Base-by-base conservation (phyloP, 2,888 invertebrate genomes). In the Sminthurinus aureus region DNA sequence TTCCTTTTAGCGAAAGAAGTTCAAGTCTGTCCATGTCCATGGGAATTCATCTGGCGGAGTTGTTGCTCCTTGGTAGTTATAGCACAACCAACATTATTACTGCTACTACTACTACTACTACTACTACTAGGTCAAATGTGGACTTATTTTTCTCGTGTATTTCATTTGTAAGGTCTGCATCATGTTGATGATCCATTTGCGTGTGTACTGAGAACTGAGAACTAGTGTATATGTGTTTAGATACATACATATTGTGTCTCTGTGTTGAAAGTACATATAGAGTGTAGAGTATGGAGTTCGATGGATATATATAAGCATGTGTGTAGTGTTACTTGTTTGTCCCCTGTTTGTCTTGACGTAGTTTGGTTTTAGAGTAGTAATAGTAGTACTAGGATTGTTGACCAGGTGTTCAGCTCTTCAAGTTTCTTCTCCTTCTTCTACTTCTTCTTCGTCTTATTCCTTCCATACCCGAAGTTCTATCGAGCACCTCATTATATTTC, bases 381-480 rank as follows among this genome's bases (percentile, higher is more conserved):
- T 76, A 76, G 69, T 26, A 38, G n/a, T n/a, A 79, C 12, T 38
- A 24, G 81, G 81, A 81, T 81, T 81, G n/a, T n/a, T n/a, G 81
- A 82, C 82, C 82, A 82, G 82, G 82, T 82, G 82, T 82, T 82
- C 82, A 82, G 64, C 82, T 82, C 38, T 38, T 38, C 82, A 76
- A 82, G 82, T 82, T 82, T 82, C 81, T 52, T n/a, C 66, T 66
- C 38, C 66, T 74, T 81, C 74, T 82, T 82, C 81, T 52, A 12
- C 66, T 66, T 6, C 66, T 74, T 81, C 74, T 22, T 51, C 74
- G 24, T 75, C 75, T 75, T 22, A 58, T 58, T 73, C 22, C 50
- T 15, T 69, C 80, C 24, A 50, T 15, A 67, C 69, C 38, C 79
- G 22, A 79, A 67, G 12, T 69, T 79, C 20, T 26, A 69, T 67